Percentiles rank a stretch among this genome's conserved stretches.
Evolutionary conservation across 2,113 vertebrate genomes (phyloP).

Genomic region (Pluvianellus socialis): DNA sequence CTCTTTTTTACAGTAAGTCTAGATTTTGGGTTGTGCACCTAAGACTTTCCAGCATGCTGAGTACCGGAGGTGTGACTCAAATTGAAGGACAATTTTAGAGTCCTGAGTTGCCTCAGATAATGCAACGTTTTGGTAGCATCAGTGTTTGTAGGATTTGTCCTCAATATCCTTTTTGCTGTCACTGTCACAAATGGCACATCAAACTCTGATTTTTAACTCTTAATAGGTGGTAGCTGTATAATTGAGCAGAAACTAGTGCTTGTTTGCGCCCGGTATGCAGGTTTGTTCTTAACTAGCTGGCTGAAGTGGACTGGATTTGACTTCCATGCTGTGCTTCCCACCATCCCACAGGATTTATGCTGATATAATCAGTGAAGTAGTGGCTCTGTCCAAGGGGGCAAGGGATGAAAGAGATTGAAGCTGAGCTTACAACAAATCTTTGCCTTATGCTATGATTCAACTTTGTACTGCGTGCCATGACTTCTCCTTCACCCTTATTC

Average conservation of each 20-base stretch:
- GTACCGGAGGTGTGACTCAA: neutral
- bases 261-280: rapidly evolving
- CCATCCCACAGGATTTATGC: neutral
- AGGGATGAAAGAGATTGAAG: neutral
- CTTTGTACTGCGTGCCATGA: neutral
- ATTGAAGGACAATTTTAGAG: neutral
- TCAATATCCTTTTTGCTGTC: neutral
- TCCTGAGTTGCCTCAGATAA: neutral
- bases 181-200: neutral
- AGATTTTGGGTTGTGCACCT: neutral
- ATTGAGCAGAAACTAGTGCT: neutral
- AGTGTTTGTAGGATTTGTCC: neutral
- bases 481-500: neutral
- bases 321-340: neutral
- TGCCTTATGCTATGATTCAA: neutral
- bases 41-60: neutral
- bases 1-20: neutral
- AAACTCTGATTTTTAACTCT: neutral
- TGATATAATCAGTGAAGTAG: neutral
- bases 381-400: neutral
- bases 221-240: neutral
- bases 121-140: neutral
- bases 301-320: neutral
- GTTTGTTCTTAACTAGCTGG: neutral
- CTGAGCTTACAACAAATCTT: neutral